These are phyloP conservation scores for Plebejus melissa DNA, from an alignment of 2,888 invertebrate genomes.

Conservation along the genomic window DNA sequence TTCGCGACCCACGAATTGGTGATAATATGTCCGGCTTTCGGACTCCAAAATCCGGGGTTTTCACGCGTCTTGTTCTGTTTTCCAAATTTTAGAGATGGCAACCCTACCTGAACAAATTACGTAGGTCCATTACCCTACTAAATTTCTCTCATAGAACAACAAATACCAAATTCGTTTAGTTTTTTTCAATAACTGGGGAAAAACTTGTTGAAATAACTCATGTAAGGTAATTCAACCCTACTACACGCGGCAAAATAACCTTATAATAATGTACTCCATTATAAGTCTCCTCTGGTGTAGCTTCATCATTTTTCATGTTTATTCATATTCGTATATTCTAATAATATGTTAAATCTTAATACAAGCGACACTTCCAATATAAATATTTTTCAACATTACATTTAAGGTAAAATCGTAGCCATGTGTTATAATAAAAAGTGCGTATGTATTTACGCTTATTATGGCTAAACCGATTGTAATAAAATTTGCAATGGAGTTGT, in stretches of 20 bases:
- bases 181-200: background rate
- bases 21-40: too few species aligned
- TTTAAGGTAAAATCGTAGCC: background rate
- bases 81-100: too few species aligned
- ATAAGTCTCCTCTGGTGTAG: background rate
- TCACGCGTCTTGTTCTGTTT: too few species aligned
- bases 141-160: background rate
- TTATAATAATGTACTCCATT: background rate
- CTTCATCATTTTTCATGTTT: background rate
- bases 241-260: background rate
- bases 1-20: too few species aligned
- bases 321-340: slow-evolving; percentile 4
- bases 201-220: background rate
- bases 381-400: background rate
- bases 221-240: background rate
- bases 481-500: too few species aligned
- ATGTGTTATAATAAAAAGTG: too few species aligned
- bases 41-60: too few species aligned
- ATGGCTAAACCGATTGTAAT: too few species aligned
- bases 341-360: slow-evolving; percentile 11
- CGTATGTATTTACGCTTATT: too few species aligned
- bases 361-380: slow-evolving; percentile 1
- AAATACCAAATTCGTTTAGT: background rate
- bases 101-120: background rate
- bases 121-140: background rate